A percentile compares a stretch with the other conserved stretches of the same genome.
These are phyloP conservation scores for Acanthoscelides obtectus DNA, from an alignment of 2,888 invertebrate species.

Conservation along the genomic window DNA sequence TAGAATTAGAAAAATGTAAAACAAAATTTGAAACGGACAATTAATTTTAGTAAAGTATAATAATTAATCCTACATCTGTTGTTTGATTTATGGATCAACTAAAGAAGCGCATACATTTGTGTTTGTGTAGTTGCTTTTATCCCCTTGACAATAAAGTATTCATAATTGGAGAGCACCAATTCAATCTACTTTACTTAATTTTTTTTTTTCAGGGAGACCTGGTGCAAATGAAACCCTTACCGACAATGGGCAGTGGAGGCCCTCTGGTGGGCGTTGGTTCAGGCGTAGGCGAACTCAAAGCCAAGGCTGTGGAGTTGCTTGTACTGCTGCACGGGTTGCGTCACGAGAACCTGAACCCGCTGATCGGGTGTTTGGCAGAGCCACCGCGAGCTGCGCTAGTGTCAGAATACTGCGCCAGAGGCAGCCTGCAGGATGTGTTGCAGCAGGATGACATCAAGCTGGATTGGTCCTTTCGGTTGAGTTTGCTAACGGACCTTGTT, in stretches of 20 bases:
- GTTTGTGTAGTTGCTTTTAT: too few species aligned
- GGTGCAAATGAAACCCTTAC: constrained; percentile 80
- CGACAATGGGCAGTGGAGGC: constrained; percentile 42
- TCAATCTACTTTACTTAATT: too few species aligned
- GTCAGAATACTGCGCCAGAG: constrained; percentile 82
- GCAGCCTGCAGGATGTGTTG: constrained; percentile 83
- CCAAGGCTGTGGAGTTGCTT: constrained; percentile 73
- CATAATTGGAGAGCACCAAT: too few species aligned
- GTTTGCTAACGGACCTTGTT: constrained; percentile 87
- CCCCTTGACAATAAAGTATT: too few species aligned
- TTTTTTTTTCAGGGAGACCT: constrained; percentile 72
- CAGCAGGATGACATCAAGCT: constrained; percentile 86
- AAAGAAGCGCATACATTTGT: too few species aligned
- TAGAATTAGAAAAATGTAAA: too few species aligned
- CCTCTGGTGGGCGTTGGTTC: constrained; percentile 13
- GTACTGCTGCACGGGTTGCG: constrained; percentile 78
- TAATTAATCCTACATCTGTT: too few species aligned
- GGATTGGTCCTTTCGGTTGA: constrained; percentile 94
- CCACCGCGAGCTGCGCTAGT: constrained; percentile 75
- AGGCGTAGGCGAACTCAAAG: constrained; percentile 59
- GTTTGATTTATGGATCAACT: too few species aligned
- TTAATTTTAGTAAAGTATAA: too few species aligned
- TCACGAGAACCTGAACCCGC: constrained; percentile 87
- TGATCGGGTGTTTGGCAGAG: constrained; percentile 81
- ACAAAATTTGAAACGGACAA: too few species aligned